phyloP scores from a whole-genome alignment of 2,797 vertebrate genomes.

The Ctenochaetus hawaiiensis region DNA sequence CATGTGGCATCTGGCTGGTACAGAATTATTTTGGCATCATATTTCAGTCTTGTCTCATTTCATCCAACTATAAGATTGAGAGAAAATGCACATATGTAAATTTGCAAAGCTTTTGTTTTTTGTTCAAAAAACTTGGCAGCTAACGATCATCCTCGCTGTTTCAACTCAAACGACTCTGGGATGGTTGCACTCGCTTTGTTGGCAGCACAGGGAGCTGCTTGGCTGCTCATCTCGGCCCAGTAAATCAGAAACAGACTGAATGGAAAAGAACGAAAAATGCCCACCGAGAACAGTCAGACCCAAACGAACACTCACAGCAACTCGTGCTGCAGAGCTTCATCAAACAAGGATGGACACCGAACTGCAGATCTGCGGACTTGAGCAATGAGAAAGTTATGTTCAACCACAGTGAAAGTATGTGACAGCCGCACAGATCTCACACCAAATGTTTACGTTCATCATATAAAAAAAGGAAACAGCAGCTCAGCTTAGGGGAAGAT shows the following conservation, averaged over 20 bases:
- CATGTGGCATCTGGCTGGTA: constrained; percentile 13
- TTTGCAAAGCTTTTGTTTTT: constrained; percentile 42
- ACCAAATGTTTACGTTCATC: constrained; percentile 25
- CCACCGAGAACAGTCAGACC: constrained; percentile 50
- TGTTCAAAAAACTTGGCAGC: constrained; percentile 54
- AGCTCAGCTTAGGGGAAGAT: constrained; percentile 13
- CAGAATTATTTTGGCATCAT: constrained; percentile 25
- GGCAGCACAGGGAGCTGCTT: constrained; percentile 69
- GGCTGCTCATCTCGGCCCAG: constrained; percentile 67
- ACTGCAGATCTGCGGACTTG: constrained; percentile 21
- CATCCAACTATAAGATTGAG: constrained; percentile 28
- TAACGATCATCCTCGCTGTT: constrained; percentile 46
- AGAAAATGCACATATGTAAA: constrained; percentile 46
- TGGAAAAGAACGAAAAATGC: constrained; percentile 68
- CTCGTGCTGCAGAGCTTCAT: neutral
- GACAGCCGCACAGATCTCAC: constrained; percentile 18
- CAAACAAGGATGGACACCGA: neutral
- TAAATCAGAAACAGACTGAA: constrained; percentile 81
- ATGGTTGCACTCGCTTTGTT: constrained; percentile 59
- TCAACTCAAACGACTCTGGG: constrained; percentile 61
- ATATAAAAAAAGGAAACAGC: constrained; percentile 23
- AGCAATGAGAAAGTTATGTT: constrained; percentile 20
- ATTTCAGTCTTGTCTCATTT: constrained; percentile 50
- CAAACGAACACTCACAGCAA: constrained; percentile 25
- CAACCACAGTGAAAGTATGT: constrained; percentile 18